Evolutionary conservation across 2,797 vertebrate species (phyloP), one percentile per base, ranked within the genome.

Genomic region (Pagetopsis macropterus): DNA sequence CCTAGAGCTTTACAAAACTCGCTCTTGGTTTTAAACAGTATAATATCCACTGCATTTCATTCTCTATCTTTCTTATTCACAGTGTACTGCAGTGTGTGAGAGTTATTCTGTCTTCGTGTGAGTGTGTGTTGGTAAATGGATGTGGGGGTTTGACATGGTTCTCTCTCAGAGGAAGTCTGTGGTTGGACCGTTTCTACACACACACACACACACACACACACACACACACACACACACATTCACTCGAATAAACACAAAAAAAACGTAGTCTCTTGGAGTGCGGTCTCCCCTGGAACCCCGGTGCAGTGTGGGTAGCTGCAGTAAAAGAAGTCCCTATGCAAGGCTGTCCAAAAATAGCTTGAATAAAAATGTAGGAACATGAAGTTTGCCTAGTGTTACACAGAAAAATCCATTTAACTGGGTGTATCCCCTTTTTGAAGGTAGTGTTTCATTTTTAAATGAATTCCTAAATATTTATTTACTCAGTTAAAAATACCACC

Each of bases 121-220:
- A 46, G 41, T 54, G 45, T 41, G 40, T 70, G 60, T 46, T 52
- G 41, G 70, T 72, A 82, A 86, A 81, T 89, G 91, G 90, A 93
- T 92, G 90, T 93, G 91, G 88, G 86, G 90, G 91, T 37, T 92
- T 93, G 92, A 92, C 90, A 79, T 91, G 91, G 90, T 84, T 89
- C 86, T 91, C 93, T 89, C 93, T 88, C 94, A 91, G 94, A 97
- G 96, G 96, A 97, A 96, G 95, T 94, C 83, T 94, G 96, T 96
- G 97, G 97, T 97, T 90, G 94, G 95, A 94, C 94, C 87, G 94
- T 96, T 96, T 95, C 89, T 93, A 92, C 94, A 92, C 87, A 87
- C 76, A 48, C 74, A 33, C 33, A 33, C 33, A 37, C 33, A 8
- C 33, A 37, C 33, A 17, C 64, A 75, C 68, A 79, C 65, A 62